Percentiles rank a stretch among this genome's conserved stretches.
phyloP scores from a whole-genome alignment of 2,797 vertebrate species.

The Ptychobarbus kaznakovi region DNA sequence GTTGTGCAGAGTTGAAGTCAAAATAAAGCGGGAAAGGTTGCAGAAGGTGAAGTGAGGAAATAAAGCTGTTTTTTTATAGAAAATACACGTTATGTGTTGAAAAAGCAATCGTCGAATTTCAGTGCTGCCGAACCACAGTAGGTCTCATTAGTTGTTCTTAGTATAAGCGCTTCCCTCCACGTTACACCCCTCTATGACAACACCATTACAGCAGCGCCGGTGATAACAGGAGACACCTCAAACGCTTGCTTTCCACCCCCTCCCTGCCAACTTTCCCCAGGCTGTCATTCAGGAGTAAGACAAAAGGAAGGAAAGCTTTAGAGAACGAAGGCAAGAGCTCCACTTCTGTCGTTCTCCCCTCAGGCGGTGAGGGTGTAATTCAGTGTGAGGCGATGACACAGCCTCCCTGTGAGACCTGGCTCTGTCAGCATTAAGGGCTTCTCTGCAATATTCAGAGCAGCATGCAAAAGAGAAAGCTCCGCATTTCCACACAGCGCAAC shows the following conservation, averaged over 20 bases:
- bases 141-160: constrained; percentile 43
- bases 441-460: constrained; percentile 49
- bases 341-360: constrained; percentile 54
- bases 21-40: constrained; percentile 17
- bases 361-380: constrained; percentile 58
- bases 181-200: constrained; percentile 28
- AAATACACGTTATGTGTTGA: constrained; percentile 34
- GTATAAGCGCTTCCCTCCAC: constrained; percentile 22
- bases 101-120: constrained; percentile 35
- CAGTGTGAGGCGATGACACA: constrained; percentile 58
- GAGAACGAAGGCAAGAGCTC: constrained; percentile 47
- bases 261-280: constrained; percentile 49
- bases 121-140: constrained; percentile 33
- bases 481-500: constrained; percentile 26
- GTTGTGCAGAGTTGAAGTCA: constrained; percentile 27
- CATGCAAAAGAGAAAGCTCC: constrained; percentile 38
- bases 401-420: constrained; percentile 51
- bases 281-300: constrained; percentile 58
- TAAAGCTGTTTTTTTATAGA: constrained; percentile 21
- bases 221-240: constrained; percentile 55
- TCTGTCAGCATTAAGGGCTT: constrained; percentile 60
- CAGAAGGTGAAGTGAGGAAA: constrained; percentile 21
- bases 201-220: constrained; percentile 46
- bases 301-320: constrained; percentile 52
- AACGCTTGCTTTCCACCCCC: constrained; percentile 46